These are phyloP conservation scores for Vulpes vulpes DNA, from an alignment of 2,113 vertebrate species.

Conservation along the genomic window DNA sequence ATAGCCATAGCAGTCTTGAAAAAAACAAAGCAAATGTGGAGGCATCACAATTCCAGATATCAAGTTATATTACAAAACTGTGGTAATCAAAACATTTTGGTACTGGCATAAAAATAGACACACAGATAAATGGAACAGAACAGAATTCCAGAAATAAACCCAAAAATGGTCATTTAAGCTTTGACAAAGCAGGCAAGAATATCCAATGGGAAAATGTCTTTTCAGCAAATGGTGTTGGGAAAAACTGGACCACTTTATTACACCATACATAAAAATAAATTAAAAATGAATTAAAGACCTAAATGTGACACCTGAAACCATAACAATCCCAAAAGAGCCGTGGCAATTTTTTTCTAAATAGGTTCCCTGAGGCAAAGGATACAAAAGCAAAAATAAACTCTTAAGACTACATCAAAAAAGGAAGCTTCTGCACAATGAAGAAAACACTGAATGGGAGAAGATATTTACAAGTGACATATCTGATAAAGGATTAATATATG, in stretches of 20 bases:
- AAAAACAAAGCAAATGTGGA: background rate
- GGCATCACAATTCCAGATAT: background rate
- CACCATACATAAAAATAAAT: background rate
- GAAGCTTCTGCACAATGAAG: background rate
- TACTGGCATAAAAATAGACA: background rate
- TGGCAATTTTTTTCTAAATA: background rate
- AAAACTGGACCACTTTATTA: background rate
- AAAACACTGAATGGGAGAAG: background rate
- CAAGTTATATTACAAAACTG: background rate
- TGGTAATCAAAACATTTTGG: background rate
- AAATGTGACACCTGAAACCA: background rate
- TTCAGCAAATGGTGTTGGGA: background rate
- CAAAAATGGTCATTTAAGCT: background rate
- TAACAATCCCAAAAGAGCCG: background rate
- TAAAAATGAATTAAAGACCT: background rate
- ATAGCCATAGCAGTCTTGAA: background rate
- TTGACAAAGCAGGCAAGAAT: background rate
- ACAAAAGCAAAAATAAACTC: background rate
- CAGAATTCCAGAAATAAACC: background rate
- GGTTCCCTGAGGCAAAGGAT: background rate
- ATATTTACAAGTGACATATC: background rate
- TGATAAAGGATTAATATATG: background rate
- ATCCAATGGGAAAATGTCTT: background rate
- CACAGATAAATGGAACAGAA: background rate
- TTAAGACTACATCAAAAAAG: background rate